A percentile compares a stretch with the other conserved stretches of the same genome.
phyloP scores from a whole-genome alignment of 2,888 invertebrate species.

The Tetramorium bicarinatum region DNA sequence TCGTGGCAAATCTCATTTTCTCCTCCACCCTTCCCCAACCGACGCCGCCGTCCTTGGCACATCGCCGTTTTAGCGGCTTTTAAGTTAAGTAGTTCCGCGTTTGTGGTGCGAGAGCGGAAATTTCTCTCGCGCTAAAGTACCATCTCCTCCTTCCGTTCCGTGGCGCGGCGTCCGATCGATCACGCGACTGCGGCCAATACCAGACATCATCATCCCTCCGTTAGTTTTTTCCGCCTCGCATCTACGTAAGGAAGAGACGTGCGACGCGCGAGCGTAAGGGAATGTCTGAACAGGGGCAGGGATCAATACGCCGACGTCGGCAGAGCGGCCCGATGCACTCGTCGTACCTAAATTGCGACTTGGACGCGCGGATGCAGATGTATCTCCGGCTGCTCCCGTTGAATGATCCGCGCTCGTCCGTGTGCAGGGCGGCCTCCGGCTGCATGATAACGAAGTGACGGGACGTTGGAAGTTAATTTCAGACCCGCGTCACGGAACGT shows the following conservation, averaged over 20 bases:
- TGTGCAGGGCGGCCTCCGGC: slow-evolving; percentile 42
- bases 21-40: neutral
- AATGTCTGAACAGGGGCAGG: slow-evolving; percentile 32
- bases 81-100: slow-evolving; percentile 49
- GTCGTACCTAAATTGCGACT: slow-evolving; percentile 39
- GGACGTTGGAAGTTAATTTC: slow-evolving; percentile 46
- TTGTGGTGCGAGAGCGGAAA: slow-evolving; percentile 39
- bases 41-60: neutral
- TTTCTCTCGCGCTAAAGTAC: slow-evolving; percentile 41
- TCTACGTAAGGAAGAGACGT: slow-evolving; percentile 52
- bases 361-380: slow-evolving; percentile 39
- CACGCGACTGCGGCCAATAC: slow-evolving; percentile 50
- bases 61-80: slow-evolving; percentile 54
- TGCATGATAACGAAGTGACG: slow-evolving; percentile 48
- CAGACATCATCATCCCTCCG: slow-evolving; percentile 48
- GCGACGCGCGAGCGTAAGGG: slow-evolving; percentile 49
- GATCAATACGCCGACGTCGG: slow-evolving; percentile 40
- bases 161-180: slow-evolving; percentile 40
- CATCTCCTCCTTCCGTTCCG: slow-evolving; percentile 36
- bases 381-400: slow-evolving; percentile 10
- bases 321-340: slow-evolving; percentile 30
- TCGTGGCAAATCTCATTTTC: slow-evolving; percentile 32
- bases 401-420: slow-evolving; percentile 18
- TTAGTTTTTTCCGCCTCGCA: slow-evolving; percentile 41
- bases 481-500: slow-evolving; percentile 45